A percentile compares a stretch with the other conserved stretches of the same genome.
Evolutionary conservation across 2,797 vertebrate genomes (phyloP).

Genomic region (Ciconia nigra): DNA sequence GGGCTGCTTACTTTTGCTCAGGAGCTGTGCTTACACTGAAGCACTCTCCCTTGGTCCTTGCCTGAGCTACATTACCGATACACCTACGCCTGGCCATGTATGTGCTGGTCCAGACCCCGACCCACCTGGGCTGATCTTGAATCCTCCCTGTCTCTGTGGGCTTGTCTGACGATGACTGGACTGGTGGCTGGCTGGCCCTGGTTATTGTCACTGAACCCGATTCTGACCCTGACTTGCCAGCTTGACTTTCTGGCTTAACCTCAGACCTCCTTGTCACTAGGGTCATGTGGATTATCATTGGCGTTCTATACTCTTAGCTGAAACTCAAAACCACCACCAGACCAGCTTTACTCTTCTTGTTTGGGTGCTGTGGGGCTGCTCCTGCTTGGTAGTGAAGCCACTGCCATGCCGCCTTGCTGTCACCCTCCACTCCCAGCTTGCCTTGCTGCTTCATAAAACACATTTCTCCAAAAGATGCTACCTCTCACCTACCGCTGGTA

Average conservation of each 20-base stretch:
- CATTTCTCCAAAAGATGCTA: neutral
- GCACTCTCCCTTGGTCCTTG: neutral
- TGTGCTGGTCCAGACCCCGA: neutral
- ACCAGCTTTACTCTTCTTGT: neutral
- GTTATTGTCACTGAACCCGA: neutral
- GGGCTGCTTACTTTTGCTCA: rapidly evolving
- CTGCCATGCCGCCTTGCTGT: neutral
- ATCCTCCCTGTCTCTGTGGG: neutral
- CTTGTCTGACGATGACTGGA: neutral
- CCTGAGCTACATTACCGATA: neutral
- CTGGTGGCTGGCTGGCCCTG: neutral
- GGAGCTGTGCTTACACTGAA: neutral
- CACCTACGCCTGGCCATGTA: neutral
- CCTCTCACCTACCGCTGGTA: neutral
- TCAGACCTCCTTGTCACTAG: neutral
- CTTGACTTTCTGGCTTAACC: neutral
- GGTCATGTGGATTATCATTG: neutral
- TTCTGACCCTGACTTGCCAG: neutral
- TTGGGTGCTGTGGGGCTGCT: neutral
- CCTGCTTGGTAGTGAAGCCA: neutral
- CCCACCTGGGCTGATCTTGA: neutral
- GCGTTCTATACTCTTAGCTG: neutral
- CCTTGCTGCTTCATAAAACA: neutral
- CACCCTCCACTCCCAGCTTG: neutral
- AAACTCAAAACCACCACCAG: neutral